phyloP scores from a whole-genome alignment of 2,888 invertebrate species.

The Eudemis profundana region DNA sequence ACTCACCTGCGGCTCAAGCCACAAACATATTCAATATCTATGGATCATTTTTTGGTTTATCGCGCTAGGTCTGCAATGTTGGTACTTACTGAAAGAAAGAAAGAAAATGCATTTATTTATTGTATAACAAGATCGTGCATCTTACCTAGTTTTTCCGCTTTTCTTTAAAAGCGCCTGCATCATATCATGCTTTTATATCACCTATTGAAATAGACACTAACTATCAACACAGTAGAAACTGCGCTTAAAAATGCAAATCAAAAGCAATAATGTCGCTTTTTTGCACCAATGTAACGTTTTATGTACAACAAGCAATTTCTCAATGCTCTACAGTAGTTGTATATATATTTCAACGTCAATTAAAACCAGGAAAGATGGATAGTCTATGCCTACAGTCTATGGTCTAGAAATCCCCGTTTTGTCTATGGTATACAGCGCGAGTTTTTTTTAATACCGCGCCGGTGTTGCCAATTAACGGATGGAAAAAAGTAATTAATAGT shows the following conservation, averaged over 20 bases:
- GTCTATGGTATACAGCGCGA: slow-evolving; percentile 18
- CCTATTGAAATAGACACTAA: background rate
- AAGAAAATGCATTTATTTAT: too few species aligned
- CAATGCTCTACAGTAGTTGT: slow-evolving; percentile 15
- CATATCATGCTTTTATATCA: background rate
- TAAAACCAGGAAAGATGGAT: slow-evolving; percentile 18
- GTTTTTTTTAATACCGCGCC: slow-evolving; percentile 4
- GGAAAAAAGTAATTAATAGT: slow-evolving; percentile 36
- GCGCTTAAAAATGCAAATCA: slow-evolving; percentile 8
- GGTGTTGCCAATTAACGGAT: slow-evolving; percentile 34
- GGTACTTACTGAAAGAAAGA: too few species aligned
- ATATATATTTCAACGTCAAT: slow-evolving; percentile 39
- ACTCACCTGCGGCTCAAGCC: too few species aligned
- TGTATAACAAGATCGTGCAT: too few species aligned
- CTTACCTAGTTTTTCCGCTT: too few species aligned
- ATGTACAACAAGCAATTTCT: slow-evolving; percentile 4
- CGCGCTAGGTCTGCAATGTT: too few species aligned
- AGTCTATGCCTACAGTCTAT: slow-evolving; percentile 28
- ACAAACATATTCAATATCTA: too few species aligned
- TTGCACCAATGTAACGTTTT: slow-evolving; percentile 7
- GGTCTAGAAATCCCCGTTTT: slow-evolving; percentile 22
- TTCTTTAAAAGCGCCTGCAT: too few species aligned
- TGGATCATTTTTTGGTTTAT: too few species aligned
- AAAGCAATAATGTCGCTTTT: slow-evolving; percentile 23
- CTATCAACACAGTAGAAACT: background rate